A percentile compares a stretch with the other conserved stretches of the same genome.
phyloP scores from a whole-genome alignment of 1,140 invertebrate species.

The Glomeris maerens region DNA sequence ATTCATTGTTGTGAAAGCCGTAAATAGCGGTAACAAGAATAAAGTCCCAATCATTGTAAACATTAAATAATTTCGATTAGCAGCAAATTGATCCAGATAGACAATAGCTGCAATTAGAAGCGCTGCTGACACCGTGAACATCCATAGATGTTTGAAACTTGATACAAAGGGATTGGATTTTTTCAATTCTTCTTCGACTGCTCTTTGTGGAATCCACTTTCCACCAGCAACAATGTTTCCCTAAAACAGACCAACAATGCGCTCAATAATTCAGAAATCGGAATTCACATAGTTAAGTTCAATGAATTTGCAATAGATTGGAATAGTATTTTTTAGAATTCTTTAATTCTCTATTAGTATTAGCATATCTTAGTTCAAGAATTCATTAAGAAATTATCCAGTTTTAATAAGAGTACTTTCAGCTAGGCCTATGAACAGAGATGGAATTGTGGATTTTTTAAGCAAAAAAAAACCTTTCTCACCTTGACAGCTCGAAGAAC shows the following conservation, averaged over 20 bases:
- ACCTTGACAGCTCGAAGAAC: conserved; percentile 22
- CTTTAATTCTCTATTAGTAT: no score
- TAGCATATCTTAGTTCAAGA: no score
- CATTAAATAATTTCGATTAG: conserved; percentile 11
- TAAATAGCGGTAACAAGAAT: conserved; percentile 10
- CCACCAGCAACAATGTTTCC: no score
- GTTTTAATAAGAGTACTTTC: no score
- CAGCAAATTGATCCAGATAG: conserved; percentile 8
- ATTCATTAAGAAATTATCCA: no score
- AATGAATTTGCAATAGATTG: no score
- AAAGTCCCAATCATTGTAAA: conserved; percentile 12
- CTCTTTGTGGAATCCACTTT: conserved; percentile 26
- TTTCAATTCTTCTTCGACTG: conserved; percentile 25
- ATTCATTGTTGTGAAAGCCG: conserved; percentile 9
- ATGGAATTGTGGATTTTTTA: no score
- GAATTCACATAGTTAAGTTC: no score
- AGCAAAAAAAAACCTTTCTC: no score
- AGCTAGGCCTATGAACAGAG: no score
- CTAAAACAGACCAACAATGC: conserved; percentile 21
- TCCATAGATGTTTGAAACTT: conserved; percentile 25
- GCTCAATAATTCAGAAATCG: no score
- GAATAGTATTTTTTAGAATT: no score
- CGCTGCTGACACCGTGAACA: conserved; percentile 20
- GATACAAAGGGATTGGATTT: conserved; percentile 24
- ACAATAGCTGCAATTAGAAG: conserved; percentile 9